Percentiles rank a stretch among this genome's conserved stretches.
Conservation (phyloP, 2,113 vertebrate species). For the Phaethon lepturus region DNA sequence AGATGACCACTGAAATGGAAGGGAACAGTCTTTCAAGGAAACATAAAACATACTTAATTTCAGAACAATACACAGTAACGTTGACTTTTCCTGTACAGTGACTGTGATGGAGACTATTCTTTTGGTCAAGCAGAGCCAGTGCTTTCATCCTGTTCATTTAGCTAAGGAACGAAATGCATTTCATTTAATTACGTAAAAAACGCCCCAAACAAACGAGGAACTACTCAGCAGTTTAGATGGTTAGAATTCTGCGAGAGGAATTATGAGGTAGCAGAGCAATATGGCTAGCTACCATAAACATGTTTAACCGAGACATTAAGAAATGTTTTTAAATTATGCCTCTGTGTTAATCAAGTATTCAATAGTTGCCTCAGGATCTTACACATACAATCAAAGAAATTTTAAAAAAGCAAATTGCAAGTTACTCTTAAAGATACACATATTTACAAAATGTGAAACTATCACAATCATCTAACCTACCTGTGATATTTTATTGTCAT, state of each 20-base stretch:
- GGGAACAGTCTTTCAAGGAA: neutral
- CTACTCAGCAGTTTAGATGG: neutral
- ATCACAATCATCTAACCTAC: constrained; percentile 67
- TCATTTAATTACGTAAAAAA: neutral
- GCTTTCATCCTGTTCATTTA: neutral
- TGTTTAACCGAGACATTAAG: neutral
- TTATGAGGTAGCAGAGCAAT: neutral
- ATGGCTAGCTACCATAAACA: neutral
- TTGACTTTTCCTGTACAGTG: neutral
- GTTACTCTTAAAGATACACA: neutral
- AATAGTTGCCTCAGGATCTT: neutral
- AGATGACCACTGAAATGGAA: constrained; percentile 85
- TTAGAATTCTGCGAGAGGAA: neutral
- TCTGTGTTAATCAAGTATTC: neutral
- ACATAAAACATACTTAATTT: neutral
- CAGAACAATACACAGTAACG: neutral
- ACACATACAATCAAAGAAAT: neutral
- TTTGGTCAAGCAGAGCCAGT: neutral
- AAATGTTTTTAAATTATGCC: neutral
- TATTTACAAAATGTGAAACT: neutral
- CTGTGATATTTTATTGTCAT: constrained; percentile 86
- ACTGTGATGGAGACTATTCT: neutral
- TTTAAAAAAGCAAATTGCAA: neutral
- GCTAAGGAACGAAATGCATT: neutral
- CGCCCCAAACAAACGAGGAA: neutral